These are phyloP conservation scores for Chaetodon trifascialis DNA, from an alignment of 2,113 vertebrate species.

Conservation along the genomic window DNA sequence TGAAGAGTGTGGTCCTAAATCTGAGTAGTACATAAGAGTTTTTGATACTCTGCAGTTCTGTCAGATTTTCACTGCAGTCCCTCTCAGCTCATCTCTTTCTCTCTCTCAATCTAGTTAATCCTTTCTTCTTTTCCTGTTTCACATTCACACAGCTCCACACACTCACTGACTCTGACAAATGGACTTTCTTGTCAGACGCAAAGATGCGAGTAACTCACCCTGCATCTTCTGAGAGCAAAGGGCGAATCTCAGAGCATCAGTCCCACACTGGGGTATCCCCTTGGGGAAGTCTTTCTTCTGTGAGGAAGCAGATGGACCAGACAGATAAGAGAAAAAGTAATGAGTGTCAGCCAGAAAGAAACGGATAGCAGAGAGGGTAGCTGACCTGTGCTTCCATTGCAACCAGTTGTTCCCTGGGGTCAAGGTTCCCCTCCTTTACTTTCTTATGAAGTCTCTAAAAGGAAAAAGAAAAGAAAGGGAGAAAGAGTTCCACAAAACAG, in stretches of 20 bases:
- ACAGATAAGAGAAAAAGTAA: conserved; percentile 27
- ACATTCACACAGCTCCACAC: neutral
- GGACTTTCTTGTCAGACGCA: neutral
- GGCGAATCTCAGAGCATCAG: conserved; percentile 91
- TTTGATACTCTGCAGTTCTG: no score
- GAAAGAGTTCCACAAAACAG: neutral
- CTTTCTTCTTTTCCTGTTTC: neutral
- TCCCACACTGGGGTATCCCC: conserved; percentile 92
- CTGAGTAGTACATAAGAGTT: no score
- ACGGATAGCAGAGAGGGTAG: neutral
- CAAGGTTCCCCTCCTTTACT: conserved; percentile 88
- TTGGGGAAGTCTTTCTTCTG: conserved; percentile 90
- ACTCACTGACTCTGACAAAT: neutral
- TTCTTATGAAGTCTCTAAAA: conserved; percentile 85
- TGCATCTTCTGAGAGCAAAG: conserved; percentile 91
- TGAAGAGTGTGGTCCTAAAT: no score
- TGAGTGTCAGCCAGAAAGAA: conserved; percentile 17
- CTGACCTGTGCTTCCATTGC: conserved; percentile 91
- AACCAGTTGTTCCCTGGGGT: conserved; percentile 86
- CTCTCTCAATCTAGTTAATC: neutral
- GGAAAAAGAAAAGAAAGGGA: neutral
- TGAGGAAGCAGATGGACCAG: conserved; percentile 26
- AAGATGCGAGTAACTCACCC: conserved; percentile 79
- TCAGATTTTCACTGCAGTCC: neutral
- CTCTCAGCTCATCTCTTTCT: neutral